phyloP scores from a whole-genome alignment of 2,797 vertebrate genomes.

The Eutrigla gurnardus region DNA sequence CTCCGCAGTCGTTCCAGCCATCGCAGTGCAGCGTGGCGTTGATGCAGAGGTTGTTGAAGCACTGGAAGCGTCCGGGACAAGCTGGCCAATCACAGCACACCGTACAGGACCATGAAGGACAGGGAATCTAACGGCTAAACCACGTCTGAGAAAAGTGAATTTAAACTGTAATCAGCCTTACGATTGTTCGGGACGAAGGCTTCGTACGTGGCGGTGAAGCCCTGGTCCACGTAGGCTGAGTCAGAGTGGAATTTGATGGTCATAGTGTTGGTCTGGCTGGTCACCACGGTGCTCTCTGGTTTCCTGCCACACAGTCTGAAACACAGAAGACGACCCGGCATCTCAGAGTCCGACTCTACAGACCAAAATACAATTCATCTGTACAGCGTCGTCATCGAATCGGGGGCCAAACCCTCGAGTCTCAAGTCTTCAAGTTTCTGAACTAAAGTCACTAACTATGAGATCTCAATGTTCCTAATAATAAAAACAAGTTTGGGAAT shows the following conservation, averaged over 20 bases:
- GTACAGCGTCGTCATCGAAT: no score
- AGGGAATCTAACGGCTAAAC: fast-evolving
- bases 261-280: constrained; percentile 80
- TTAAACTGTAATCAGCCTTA: constrained; percentile 73
- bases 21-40: constrained; percentile 83
- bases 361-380: background rate
- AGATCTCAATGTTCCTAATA: background rate
- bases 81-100: constrained; percentile 73
- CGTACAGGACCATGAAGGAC: no score
- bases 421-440: no score
- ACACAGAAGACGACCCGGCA: background rate
- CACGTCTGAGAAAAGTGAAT: fast-evolving
- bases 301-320: constrained; percentile 88
- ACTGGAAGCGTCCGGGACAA: constrained; percentile 89
- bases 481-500: background rate
- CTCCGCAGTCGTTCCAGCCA: constrained; percentile 91
- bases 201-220: constrained; percentile 89
- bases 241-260: constrained; percentile 88
- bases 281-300: constrained; percentile 74
- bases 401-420: no score
- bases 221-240: constrained; percentile 85
- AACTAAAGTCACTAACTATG: no score
- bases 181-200: constrained; percentile 88
- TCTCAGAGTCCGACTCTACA: background rate
- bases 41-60: constrained; percentile 88